Conservation (phyloP, 1,140 invertebrate species). For the Venturia canescens region DNA sequence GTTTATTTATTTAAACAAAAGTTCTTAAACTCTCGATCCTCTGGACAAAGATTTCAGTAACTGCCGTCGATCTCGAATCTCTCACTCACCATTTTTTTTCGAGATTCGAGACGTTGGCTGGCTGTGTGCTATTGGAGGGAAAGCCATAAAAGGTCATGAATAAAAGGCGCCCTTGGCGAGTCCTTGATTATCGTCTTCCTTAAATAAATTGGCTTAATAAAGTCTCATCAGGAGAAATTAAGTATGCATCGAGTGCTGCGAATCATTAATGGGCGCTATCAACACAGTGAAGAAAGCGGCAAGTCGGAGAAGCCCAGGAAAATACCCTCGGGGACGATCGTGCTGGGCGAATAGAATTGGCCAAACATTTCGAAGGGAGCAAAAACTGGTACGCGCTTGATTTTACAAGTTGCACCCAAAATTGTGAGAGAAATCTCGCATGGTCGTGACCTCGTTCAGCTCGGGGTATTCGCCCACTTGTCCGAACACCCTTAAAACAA, state of each 20-base stretch:
- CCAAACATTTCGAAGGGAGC: slow-evolving; percentile 7
- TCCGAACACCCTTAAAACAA: slow-evolving; percentile 12
- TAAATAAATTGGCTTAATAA: slow-evolving; percentile 45
- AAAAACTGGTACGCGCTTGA: slow-evolving; percentile 25
- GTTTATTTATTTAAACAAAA: too few relatives aligned
- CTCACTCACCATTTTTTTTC: too few relatives aligned
- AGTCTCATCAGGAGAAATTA: slow-evolving; percentile 41
- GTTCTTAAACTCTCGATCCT: too few relatives aligned
- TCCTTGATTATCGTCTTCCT: slow-evolving; percentile 38
- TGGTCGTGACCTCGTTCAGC: neutral
- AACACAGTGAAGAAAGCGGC: neutral
- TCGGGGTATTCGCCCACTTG: slow-evolving; percentile 4
- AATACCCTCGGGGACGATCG: slow-evolving; percentile 11
- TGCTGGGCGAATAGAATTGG: slow-evolving; percentile 19
- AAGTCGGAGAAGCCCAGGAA: neutral
- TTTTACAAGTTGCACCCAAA: neutral
- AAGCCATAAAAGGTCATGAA: slow-evolving; percentile 44
- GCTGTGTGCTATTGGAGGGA: neutral
- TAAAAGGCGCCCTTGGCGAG: slow-evolving; percentile 26
- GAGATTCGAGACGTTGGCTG: neutral
- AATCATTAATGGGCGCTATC: slow-evolving; percentile 39
- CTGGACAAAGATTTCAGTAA: too few relatives aligned
- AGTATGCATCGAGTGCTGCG: slow-evolving; percentile 44
- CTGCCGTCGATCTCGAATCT: too few relatives aligned
- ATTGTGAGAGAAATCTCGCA: neutral